Evolutionary conservation across 2,888 invertebrate species (phyloP).

Genomic region (Mythimna albipuncta): DNA sequence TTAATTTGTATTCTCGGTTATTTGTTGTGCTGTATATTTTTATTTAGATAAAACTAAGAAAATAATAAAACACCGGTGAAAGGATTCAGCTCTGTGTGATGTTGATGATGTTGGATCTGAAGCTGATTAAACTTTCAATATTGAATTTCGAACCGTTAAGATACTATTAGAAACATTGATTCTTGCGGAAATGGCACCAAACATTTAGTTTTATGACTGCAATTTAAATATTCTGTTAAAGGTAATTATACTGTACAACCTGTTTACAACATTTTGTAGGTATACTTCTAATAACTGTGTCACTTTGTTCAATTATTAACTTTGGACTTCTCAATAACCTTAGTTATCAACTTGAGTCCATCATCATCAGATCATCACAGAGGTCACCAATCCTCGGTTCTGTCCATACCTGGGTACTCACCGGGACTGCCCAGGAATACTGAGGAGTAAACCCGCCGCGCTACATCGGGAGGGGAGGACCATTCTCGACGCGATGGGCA

Average conservation of each 20-base stretch:
- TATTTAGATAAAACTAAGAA: constrained; percentile 14
- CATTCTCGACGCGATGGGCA: constrained; percentile 97
- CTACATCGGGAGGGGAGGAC: constrained; percentile 96
- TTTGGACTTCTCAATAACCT: neutral
- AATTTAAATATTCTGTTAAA: constrained; percentile 1
- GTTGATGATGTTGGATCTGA: constrained; percentile 17
- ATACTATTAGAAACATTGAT: neutral
- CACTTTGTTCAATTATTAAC: neutral
- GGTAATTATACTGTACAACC: neutral
- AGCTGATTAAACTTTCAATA: constrained; percentile 1
- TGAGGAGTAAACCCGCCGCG: constrained; percentile 97
- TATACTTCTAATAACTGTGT: neutral
- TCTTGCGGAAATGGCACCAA: constrained; percentile 21
- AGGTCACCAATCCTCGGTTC: constrained; percentile 25
- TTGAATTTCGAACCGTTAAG: neutral
- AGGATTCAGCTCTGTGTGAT: constrained; percentile 18
- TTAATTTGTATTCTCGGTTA: neutral
- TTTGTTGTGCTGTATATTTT: neutral
- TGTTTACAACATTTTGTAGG: constrained; percentile 1
- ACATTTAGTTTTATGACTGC: constrained; percentile 20
- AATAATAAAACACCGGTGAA: constrained; percentile 51
- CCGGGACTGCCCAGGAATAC: constrained; percentile 98
- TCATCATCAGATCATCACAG: constrained; percentile 17
- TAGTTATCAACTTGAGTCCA: constrained; percentile 6
- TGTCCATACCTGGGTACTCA: constrained; percentile 92